phyloP scores from a whole-genome alignment of 1,140 invertebrate species.

The Philaenus spumarius region DNA sequence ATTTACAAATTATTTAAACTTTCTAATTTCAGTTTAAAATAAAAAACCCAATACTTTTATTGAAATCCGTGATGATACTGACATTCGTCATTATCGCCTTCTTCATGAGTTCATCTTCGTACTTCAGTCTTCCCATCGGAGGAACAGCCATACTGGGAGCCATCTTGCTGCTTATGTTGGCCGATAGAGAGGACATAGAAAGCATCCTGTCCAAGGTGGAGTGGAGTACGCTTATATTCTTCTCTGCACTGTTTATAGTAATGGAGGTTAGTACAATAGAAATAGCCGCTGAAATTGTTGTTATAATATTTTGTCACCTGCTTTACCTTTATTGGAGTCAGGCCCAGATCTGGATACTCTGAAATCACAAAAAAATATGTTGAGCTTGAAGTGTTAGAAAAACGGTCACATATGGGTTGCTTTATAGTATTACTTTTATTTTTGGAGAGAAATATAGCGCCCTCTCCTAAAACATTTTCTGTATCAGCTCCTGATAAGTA shows the following conservation, averaged over 20 bases:
- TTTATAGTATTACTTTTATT: too few species aligned
- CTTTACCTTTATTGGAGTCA: too few species aligned
- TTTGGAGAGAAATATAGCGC: too few species aligned
- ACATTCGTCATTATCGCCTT: slow-evolving; percentile 69
- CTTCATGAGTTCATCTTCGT: slow-evolving; percentile 71
- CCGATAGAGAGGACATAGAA: slow-evolving; percentile 73
- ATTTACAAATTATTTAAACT: too few species aligned
- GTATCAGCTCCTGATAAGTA: too few species aligned
- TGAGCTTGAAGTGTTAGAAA: too few species aligned
- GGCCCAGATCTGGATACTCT: too few species aligned
- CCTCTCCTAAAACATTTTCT: too few species aligned
- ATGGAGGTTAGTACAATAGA: slow-evolving; percentile 59
- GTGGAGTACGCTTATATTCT: slow-evolving; percentile 85
- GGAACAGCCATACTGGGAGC: slow-evolving; percentile 80
- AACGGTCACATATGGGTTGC: too few species aligned
- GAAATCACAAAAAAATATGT: too few species aligned
- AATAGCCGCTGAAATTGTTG: neutral
- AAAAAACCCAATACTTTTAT: slow-evolving; percentile 61
- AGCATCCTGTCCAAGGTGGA: slow-evolving; percentile 74
- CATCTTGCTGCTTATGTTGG: slow-evolving; percentile 63
- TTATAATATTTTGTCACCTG: neutral
- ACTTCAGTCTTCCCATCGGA: slow-evolving; percentile 67
- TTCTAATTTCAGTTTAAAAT: slow-evolving; percentile 75
- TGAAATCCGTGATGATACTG: slow-evolving; percentile 65
- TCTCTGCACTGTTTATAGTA: slow-evolving; percentile 78